A percentile compares a stretch with the other conserved stretches of the same genome.
These are phyloP conservation scores for Acomys russatus DNA, from an alignment of 2,797 vertebrate species.

Conservation along the genomic window DNA sequence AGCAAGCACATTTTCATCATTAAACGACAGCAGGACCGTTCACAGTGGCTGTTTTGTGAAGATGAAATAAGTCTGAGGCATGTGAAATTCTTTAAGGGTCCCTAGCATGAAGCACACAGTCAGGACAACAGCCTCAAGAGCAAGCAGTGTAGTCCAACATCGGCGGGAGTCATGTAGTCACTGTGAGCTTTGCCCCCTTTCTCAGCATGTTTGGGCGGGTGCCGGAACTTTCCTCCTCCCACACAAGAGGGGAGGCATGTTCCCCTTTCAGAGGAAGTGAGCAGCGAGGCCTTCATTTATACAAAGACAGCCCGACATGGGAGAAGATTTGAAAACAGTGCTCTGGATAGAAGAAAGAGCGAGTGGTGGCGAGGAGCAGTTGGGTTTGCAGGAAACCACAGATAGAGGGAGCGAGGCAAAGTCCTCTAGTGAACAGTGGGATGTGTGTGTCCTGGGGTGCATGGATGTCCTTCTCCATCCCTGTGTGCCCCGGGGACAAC, in stretches of 20 bases:
- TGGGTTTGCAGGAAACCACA: too few relatives aligned
- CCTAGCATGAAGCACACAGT: rapidly evolving
- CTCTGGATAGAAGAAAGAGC: background rate
- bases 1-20: too few relatives aligned
- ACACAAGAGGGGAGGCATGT: background rate
- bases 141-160: too few relatives aligned
- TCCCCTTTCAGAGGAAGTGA: rapidly evolving
- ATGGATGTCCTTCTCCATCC: too few relatives aligned
- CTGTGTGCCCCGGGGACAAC: rapidly evolving
- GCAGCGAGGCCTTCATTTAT: too few relatives aligned
- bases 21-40: rapidly evolving
- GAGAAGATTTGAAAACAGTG: too few relatives aligned
- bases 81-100: background rate
- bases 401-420: rapidly evolving
- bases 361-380: rapidly evolving
- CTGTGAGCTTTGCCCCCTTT: background rate
- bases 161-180: rapidly evolving
- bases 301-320: background rate
- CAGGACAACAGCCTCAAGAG: rapidly evolving
- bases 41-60: background rate
- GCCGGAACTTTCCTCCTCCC: too few relatives aligned
- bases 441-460: too few relatives aligned
- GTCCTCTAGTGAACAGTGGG: background rate
- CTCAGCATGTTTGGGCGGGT: too few relatives aligned
- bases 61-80: background rate